Base-by-base conservation (phyloP, 2,797 vertebrate genomes). In the Adrianichthys oophorus region DNA sequence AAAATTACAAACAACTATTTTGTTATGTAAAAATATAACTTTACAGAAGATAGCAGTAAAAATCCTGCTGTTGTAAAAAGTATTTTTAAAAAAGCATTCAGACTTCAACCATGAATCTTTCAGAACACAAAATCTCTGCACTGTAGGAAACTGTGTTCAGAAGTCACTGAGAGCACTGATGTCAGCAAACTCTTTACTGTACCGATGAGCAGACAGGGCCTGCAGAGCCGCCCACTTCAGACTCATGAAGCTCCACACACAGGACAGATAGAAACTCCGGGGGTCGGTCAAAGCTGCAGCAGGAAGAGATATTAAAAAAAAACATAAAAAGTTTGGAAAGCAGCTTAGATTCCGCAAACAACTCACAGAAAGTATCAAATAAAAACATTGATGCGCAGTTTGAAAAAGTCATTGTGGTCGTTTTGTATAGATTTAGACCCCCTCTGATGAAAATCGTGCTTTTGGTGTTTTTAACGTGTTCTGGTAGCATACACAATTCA, bases 101-200 rank as follows among this genome's bases (percentile, higher is more conserved):
- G n/a, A 45, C 6, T 26, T 2, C 1, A 26, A 45, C 43, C n/a
- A 0, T 45, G 42, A 43, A 5, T 45, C 17, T 41, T 7, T 12
- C 15, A 55, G 48, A 15, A 47, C 4, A 7, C 26, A 50, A 44
- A 63, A 57, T 68, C 16, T 76, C 64, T 57, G 69, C 29, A 55
- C 42, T 13, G 12, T 41, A 6, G 21, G 14, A 0, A 26, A 32
- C 16, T 7, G 6, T 12, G 44, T 37, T 95, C 76, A 98, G 90
- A 98, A 98, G 88, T 98, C 95, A 61, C 94, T 96, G 84, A 99
- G 96, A 90, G 98, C 98, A 56, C 95, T 93, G 91, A 98, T 95
- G 89, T 98, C 96, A 0, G 94, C 94, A 1, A 98, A 98, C 85
- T 98, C 96, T 3, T 93, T 93, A 50, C 91, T 89, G 89, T 99